Conservation (phyloP, 2,888 invertebrate genomes). For the Tenthredo notha region DNA sequence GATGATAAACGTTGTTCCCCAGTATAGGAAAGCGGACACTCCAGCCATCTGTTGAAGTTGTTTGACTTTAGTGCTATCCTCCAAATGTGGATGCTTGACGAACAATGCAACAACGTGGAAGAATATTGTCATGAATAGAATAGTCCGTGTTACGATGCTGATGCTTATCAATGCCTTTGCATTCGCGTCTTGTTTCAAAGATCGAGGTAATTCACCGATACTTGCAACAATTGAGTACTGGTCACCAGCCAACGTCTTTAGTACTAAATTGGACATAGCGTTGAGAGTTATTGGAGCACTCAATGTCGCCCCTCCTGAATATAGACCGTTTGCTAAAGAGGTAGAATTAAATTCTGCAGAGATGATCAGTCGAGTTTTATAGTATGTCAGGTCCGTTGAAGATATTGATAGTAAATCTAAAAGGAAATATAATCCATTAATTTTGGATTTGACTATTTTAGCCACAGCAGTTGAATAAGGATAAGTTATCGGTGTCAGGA, state of each 20-base stretch:
- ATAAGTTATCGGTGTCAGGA: too few relatives aligned
- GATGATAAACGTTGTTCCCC: slow-evolving; percentile 82
- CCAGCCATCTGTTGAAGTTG: slow-evolving; percentile 86
- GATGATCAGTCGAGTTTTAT: slow-evolving; percentile 79
- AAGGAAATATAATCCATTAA: slow-evolving; percentile 60
- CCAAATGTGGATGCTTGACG: slow-evolving; percentile 83
- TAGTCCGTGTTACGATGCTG: slow-evolving; percentile 59
- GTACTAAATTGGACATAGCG: slow-evolving; percentile 78
- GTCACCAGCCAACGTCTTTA: slow-evolving; percentile 68
- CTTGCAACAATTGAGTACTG: slow-evolving; percentile 66
- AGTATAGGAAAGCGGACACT: slow-evolving; percentile 82
- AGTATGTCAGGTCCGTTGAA: slow-evolving; percentile 74
- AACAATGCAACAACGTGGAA: slow-evolving; percentile 79
- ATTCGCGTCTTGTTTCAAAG: not conserved
- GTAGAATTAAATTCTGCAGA: slow-evolving; percentile 79
- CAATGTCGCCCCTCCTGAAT: slow-evolving; percentile 80
- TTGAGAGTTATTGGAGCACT: slow-evolving; percentile 81
- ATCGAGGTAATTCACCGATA: slow-evolving; percentile 33
- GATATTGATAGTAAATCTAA: slow-evolving; percentile 78
- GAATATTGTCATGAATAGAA: slow-evolving; percentile 73
- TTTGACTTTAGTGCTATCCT: slow-evolving; percentile 83
- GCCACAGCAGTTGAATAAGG: too few relatives aligned
- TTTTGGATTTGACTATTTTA: too few relatives aligned
- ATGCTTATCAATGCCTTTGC: not conserved
- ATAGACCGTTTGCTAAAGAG: slow-evolving; percentile 76